Evolutionary conservation across 2,113 vertebrate species (phyloP).

Genomic region (Coturnix japonica): DNA sequence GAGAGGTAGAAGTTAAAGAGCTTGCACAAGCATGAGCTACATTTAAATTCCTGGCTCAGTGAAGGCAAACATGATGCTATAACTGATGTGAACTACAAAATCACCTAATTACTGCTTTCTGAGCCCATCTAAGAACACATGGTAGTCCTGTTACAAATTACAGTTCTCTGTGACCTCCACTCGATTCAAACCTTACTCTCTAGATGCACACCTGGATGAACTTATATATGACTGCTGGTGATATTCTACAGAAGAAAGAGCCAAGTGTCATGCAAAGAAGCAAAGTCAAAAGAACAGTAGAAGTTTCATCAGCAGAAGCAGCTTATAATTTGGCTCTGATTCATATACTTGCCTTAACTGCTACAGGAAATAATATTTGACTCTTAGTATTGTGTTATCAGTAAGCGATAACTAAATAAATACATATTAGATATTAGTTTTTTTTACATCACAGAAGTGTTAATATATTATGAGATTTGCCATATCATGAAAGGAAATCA

Average conservation of each 20-base stretch:
- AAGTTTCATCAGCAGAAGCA: neutral
- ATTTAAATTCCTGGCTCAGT: neutral
- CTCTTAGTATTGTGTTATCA: neutral
- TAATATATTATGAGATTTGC: conserved; percentile 1
- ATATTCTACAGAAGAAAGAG: neutral
- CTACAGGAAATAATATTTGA: conserved; percentile 37
- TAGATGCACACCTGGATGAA: neutral
- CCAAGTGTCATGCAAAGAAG: conserved; percentile 9
- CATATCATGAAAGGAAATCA: conserved; percentile 7
- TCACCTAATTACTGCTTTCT: neutral
- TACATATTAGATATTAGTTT: neutral
- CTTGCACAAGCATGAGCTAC: neutral
- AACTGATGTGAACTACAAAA: conserved; percentile 35
- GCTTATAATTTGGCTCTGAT: neutral
- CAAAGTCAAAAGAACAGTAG: conserved; percentile 22
- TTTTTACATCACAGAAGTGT: neutral
- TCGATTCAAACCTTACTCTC: conserved; percentile 23
- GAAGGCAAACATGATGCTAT: neutral
- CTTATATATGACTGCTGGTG: neutral
- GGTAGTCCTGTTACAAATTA: conserved; percentile 41
- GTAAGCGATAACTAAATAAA: neutral
- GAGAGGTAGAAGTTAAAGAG: neutral
- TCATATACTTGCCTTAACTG: neutral
- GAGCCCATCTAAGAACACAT: neutral
- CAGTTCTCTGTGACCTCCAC: conserved; percentile 26